phyloP scores from a whole-genome alignment of 2,113 vertebrate genomes.

The Chloropsis hardwickii region DNA sequence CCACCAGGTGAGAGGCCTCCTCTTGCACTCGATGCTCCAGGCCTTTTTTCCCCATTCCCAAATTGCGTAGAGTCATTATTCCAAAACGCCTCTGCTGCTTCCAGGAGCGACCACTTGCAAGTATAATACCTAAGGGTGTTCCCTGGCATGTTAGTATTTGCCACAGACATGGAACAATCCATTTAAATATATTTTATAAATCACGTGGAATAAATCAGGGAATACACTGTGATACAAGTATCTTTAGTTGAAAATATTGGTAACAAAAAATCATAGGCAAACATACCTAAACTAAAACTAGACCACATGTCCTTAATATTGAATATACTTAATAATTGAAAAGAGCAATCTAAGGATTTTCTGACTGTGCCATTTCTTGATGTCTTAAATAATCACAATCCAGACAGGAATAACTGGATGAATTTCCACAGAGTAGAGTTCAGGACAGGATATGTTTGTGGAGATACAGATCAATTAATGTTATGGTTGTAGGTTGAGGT shows the following conservation, averaged over 20 bases:
- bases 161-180: not conserved
- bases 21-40: constrained; percentile 57
- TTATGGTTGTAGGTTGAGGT: not conserved
- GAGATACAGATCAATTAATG: not conserved
- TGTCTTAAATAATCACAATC: not conserved
- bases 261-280: not conserved
- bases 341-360: not conserved
- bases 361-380: not conserved
- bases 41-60: constrained; percentile 59
- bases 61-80: constrained; percentile 27
- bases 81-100: constrained; percentile 64
- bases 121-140: constrained; percentile 43
- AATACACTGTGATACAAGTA: not conserved
- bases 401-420: not conserved
- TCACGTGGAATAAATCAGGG: not conserved
- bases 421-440: not conserved
- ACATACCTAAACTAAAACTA: not conserved
- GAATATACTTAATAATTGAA: not conserved
- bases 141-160: not conserved
- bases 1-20: constrained; percentile 43
- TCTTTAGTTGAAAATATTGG: not conserved
- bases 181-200: not conserved
- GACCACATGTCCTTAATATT: not conserved
- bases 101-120: constrained; percentile 58
- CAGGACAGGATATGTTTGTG: not conserved